Base-by-base conservation (phyloP, 2,888 invertebrate species). In the Masnerella sp. region DNA sequence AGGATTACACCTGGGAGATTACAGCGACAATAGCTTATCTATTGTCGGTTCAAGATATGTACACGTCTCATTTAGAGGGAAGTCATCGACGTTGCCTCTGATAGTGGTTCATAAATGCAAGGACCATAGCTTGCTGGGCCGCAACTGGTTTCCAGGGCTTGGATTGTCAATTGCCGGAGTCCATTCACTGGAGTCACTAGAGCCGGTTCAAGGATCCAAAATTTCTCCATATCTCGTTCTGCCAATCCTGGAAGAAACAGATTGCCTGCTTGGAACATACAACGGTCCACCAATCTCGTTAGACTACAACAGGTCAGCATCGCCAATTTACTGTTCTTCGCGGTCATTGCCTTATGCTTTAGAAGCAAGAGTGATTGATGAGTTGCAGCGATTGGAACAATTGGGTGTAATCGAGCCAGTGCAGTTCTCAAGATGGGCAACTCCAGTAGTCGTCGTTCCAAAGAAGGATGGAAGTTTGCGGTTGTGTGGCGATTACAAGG, bases 361-460 rank as follows among this genome's bases (percentile, higher is more conserved):
- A 8, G 17, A 59, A 8, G 28, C 54, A 30, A 54, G 30, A 40
- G 54, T 42, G 0, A 54, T 54, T 17, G 28, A 54, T 4, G 17
- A 52, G 9, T 38, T 56, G 20, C 56, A 52, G 12, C 32, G 64
- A 9, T 34, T 64, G 8, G 36, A 52, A 25, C 12, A 52, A 3
- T 3, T 36, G 1, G 54, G 52, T 2, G 43, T 64, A 7, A 32
- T 64, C 5, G 11, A 25, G 28, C 54, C 43, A 43, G 43, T 45
- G n/a, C 43, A 25, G 2, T 64, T 52, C 36, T 64, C 64, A 4
- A 54, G 28, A 22, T 64, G 64, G 64, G 64, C 64, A 8, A 64
- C 64, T 0, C 62, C 62, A 15, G 42, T 52, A 36, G 52, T 52
- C 54, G 18, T 18, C 8, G 40, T 40, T 14, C 42, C 54, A 25